A percentile compares a stretch with the other conserved stretches of the same genome.
Conservation (phyloP, 2,888 invertebrate species). For the Macaria notata region DNA sequence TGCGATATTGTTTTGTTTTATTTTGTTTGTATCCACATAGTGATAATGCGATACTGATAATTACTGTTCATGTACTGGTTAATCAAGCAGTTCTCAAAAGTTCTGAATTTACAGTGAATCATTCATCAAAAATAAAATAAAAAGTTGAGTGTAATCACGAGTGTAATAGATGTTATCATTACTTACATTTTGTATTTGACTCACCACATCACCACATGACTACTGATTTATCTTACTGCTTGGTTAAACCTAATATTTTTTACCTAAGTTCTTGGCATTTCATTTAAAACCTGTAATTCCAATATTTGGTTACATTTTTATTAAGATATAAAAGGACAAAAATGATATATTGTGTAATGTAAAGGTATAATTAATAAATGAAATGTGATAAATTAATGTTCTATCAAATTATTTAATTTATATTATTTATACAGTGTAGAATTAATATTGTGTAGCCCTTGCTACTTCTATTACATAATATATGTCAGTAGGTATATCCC, state of each 20-base stretch:
- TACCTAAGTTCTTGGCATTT: constrained; percentile 69
- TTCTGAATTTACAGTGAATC: neutral
- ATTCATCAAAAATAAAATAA: too few species aligned
- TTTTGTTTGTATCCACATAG: constrained; percentile 46
- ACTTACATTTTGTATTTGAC: too few species aligned
- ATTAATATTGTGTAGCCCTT: too few species aligned
- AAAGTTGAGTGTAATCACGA: too few species aligned
- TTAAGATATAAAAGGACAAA: constrained; percentile 44
- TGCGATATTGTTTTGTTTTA: constrained; percentile 61
- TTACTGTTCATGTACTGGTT: constrained; percentile 17
- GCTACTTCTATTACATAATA: too few species aligned
- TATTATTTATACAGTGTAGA: too few species aligned
- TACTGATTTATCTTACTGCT: constrained; percentile 38
- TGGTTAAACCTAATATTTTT: constrained; percentile 48
- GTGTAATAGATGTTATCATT: too few species aligned
- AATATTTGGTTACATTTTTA: constrained; percentile 45
- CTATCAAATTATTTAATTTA: constrained; percentile 49
- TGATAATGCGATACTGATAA: constrained; percentile 25
- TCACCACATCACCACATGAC: neutral
- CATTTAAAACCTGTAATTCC: constrained; percentile 68
- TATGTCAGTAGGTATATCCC: too few species aligned
- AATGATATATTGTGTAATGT: constrained; percentile 55
- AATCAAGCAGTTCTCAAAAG: constrained; percentile 26
- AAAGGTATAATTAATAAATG: neutral
- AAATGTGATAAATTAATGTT: constrained; percentile 69